Conservation (phyloP, 1,140 invertebrate species). For the Aethina tumida region DNA sequence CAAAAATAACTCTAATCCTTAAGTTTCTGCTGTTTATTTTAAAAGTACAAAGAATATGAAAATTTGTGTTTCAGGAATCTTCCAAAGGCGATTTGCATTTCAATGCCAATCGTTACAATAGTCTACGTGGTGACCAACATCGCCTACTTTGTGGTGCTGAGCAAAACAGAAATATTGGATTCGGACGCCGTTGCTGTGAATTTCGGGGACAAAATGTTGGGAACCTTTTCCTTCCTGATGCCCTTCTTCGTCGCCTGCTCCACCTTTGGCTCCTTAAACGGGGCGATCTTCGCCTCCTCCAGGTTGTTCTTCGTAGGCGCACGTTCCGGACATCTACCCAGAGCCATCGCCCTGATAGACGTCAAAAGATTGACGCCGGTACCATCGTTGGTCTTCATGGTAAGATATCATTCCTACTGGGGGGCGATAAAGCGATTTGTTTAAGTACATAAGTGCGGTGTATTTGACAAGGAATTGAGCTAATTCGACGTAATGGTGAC, state of each 20-base stretch:
- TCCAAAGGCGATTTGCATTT: constrained; percentile 82
- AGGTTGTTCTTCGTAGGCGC: constrained; percentile 87
- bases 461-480: background rate
- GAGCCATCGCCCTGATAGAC: constrained; percentile 80
- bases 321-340: constrained; percentile 79
- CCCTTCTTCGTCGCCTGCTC: constrained; percentile 80
- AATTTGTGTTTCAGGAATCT: constrained; percentile 61
- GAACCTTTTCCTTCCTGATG: constrained; percentile 74
- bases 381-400: constrained; percentile 84
- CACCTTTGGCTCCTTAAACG: constrained; percentile 79
- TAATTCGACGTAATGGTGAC: background rate
- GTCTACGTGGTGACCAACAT: constrained; percentile 86
- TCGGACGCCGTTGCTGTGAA: constrained; percentile 89
- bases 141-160: constrained; percentile 82
- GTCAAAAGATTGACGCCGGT: constrained; percentile 78
- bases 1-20: too few relatives aligned
- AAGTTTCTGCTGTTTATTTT: too few relatives aligned
- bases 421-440: constrained; percentile 1
- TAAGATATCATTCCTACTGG: constrained; percentile 40
- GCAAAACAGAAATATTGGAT: constrained; percentile 63
- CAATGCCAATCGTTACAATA: constrained; percentile 78
- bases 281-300: constrained; percentile 80
- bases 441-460: background rate
- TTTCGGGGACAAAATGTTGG: constrained; percentile 74
- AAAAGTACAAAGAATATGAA: constrained; percentile 2